Conservation (phyloP, 2,888 invertebrate genomes). For the Aromia moschata region DNA sequence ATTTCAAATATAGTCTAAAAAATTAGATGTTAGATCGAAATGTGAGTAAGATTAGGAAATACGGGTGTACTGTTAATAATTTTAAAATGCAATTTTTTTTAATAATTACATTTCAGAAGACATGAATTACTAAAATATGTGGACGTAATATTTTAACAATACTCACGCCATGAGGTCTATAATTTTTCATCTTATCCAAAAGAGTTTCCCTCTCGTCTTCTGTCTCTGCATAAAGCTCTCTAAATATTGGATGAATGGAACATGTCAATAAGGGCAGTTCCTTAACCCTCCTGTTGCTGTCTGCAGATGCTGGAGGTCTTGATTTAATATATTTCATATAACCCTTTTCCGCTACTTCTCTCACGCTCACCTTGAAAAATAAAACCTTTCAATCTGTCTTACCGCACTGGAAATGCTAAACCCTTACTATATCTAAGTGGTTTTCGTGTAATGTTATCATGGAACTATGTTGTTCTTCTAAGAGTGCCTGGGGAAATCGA, state of each 20-base stretch:
- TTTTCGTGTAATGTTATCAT: conserved; percentile 79
- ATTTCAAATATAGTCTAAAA: conserved; percentile 94
- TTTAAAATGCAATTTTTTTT: too few relatives aligned
- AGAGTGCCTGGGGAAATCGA: conserved; percentile 77
- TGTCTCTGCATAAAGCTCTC: conserved; percentile 53
- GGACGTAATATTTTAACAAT: too few relatives aligned
- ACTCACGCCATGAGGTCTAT: conserved; percentile 77
- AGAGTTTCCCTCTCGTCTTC: conserved; percentile 64
- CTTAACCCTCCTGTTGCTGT: conserved; percentile 89
- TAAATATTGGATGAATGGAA: conserved; percentile 73
- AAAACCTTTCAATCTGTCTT: not conserved
- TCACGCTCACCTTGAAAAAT: conserved; percentile 68
- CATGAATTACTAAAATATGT: too few relatives aligned
- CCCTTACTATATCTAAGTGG: conserved; percentile 77
- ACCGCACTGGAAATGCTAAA: not conserved
- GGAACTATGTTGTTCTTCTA: conserved; percentile 86
- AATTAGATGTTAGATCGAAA: conserved; percentile 29
- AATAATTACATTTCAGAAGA: too few relatives aligned
- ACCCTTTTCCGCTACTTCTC: conserved; percentile 84
- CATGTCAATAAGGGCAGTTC: conserved; percentile 67
- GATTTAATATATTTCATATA: conserved; percentile 91
- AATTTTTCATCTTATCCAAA: conserved; percentile 76
- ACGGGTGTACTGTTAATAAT: too few relatives aligned
- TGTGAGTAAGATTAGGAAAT: too few relatives aligned
- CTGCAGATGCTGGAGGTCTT: conserved; percentile 87